phyloP scores from a whole-genome alignment of 2,113 vertebrate species.

The Mus pahari region DNA sequence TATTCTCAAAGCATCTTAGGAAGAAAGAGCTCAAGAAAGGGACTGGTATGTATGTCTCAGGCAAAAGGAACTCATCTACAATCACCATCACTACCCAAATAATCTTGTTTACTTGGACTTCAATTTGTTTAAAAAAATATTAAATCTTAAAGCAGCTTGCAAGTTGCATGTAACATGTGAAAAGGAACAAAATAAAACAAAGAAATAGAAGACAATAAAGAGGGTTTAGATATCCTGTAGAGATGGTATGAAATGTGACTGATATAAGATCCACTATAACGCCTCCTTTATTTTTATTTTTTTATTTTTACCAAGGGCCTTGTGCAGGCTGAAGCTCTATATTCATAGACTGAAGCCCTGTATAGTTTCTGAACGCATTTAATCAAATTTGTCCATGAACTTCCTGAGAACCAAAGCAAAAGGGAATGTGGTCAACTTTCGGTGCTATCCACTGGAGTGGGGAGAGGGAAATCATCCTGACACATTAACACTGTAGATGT shows the following conservation, averaged over 20 bases:
- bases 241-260: background rate
- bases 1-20: background rate
- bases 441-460: background rate
- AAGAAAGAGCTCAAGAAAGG: constrained; percentile 2
- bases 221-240: background rate
- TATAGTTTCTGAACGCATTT: background rate
- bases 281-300: background rate
- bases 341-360: background rate
- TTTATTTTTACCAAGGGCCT: background rate
- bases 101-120: background rate
- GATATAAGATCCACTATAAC: background rate
- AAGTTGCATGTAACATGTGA: background rate
- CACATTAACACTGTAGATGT: background rate
- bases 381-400: background rate
- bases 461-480: background rate
- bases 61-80: constrained; percentile 23
- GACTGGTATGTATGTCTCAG: background rate
- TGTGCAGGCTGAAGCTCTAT: background rate
- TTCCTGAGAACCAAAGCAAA: constrained; percentile 10
- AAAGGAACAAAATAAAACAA: background rate
- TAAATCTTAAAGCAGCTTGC: background rate
- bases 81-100: background rate
- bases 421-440: background rate
- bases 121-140: background rate
- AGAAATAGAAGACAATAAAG: background rate